Evolutionary conservation across 2,888 invertebrate species (phyloP).

Genomic region (Drosophila heteroneura): DNA sequence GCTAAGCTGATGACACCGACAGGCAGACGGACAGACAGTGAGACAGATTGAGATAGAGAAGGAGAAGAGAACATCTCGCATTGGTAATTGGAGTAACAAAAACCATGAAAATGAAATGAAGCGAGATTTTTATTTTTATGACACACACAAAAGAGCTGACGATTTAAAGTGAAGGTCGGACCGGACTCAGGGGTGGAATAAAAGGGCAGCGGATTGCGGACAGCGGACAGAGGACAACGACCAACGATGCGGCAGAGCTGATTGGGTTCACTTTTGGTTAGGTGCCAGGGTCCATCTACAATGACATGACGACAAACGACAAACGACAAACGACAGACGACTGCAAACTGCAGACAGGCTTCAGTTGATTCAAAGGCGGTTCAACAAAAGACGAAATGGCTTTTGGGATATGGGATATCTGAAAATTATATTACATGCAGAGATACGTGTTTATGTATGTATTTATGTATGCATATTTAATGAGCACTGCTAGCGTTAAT

Average conservation of each 20-base stretch:
- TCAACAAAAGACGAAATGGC: conserved; percentile 27
- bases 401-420: background rate
- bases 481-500: conserved; percentile 11
- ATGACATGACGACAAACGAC: background rate
- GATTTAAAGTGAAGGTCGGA: conserved; percentile 63
- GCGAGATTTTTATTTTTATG: conserved; percentile 66
- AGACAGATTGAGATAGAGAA: background rate
- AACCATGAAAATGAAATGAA: conserved; percentile 63
- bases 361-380: conserved; percentile 21
- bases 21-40: background rate
- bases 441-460: conserved; percentile 3
- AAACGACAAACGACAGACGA: conserved; percentile 3
- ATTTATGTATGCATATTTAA: conserved; percentile 12
- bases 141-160: conserved; percentile 39
- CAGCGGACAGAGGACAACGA: background rate
- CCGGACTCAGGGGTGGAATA: conserved; percentile 32
- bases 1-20: conserved; percentile 54
- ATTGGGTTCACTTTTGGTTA: conserved; percentile 28
- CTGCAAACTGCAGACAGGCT: background rate
- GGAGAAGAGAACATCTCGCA: conserved; percentile 23
- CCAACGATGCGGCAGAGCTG: conserved; percentile 25
- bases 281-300: conserved; percentile 7
- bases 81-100: conserved; percentile 69
- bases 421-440: conserved; percentile 3
- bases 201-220: conserved; percentile 5